Evolutionary conservation across 2,113 vertebrate genomes (phyloP).

Genomic region (Hippocampus mohnikei): DNA sequence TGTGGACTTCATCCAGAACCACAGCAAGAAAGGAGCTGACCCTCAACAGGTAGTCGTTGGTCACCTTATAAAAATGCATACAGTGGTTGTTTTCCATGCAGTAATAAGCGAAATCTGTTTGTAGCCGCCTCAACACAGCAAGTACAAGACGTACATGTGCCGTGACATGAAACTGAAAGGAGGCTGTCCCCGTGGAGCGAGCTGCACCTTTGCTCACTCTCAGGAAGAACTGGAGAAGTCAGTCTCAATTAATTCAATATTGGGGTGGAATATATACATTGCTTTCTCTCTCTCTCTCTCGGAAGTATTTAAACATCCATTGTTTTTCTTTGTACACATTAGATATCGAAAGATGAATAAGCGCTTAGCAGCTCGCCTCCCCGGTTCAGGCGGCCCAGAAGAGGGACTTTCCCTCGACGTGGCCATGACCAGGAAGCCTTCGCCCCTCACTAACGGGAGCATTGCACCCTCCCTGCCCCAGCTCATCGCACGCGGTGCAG

Average conservation of each 20-base stretch:
- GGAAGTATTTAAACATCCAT: not conserved
- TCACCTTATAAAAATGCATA: not conserved
- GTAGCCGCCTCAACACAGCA: conserved; percentile 96
- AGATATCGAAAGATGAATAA: conserved; percentile 99
- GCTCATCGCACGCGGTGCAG: conserved; percentile 88
- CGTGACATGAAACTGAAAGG: conserved; percentile 98
- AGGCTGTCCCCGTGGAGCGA: conserved; percentile 93
- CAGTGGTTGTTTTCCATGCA: not conserved
- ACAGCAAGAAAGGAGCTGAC: conserved; percentile 97
- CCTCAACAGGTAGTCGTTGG: conserved; percentile 83
- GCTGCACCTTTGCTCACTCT: conserved; percentile 96
- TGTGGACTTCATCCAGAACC: conserved; percentile 98
- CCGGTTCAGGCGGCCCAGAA: conserved; percentile 79
- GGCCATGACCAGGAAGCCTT: conserved; percentile 79
- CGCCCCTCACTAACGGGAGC: conserved; percentile 87
- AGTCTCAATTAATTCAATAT: conserved; percentile 50
- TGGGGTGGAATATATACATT: not conserved
- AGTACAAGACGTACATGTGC: conserved; percentile 99
- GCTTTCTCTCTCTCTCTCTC: not conserved
- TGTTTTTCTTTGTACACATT: not conserved
- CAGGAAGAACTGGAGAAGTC: conserved; percentile 98
- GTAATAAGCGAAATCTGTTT: conserved; percentile 10
- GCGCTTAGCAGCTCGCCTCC: conserved; percentile 84
- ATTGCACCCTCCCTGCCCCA: conserved; percentile 77
- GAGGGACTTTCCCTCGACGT: conserved; percentile 80